phyloP scores from a whole-genome alignment of 2,797 vertebrate species.

The Lacerta viridis region DNA sequence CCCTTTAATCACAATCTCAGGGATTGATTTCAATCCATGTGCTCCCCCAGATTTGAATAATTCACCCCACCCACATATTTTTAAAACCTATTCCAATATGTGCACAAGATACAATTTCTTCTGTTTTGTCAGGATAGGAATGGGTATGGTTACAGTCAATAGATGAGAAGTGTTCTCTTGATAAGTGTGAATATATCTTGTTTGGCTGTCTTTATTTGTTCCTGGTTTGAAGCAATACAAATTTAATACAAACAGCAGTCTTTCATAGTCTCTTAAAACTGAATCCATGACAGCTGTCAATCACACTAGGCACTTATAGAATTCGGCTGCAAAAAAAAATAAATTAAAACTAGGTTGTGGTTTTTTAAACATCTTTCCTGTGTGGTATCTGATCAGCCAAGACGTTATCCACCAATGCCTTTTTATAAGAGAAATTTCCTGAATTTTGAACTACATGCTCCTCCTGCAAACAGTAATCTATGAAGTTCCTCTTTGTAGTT shows the following conservation, averaged over 20 bases:
- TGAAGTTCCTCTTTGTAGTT: neutral
- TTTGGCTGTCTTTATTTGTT: neutral
- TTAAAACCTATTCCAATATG: slow-evolving; percentile 49
- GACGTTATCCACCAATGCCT: neutral
- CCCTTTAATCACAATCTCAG: slow-evolving; percentile 29
- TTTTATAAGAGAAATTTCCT: neutral
- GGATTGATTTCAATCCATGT: slow-evolving; percentile 53
- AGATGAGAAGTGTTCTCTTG: slow-evolving; percentile 45
- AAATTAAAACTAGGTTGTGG: slow-evolving; percentile 25
- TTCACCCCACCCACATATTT: neutral
- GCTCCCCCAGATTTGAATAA: slow-evolving; percentile 30
- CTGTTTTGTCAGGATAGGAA: slow-evolving; percentile 44
- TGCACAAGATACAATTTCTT: slow-evolving; percentile 27
- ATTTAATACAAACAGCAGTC: neutral
- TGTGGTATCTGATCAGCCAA: slow-evolving; percentile 27
- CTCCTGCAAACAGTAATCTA: neutral
- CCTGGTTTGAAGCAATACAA: neutral
- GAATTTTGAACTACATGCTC: neutral
- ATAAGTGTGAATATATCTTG: neutral
- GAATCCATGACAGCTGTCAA: neutral
- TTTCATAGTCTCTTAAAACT: neutral
- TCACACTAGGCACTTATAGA: neutral
- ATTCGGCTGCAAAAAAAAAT: neutral
- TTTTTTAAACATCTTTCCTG: slow-evolving; percentile 13
- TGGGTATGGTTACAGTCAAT: slow-evolving; percentile 59